Conservation (phyloP, 2,888 invertebrate genomes). For the Acanthopleura granulata region DNA sequence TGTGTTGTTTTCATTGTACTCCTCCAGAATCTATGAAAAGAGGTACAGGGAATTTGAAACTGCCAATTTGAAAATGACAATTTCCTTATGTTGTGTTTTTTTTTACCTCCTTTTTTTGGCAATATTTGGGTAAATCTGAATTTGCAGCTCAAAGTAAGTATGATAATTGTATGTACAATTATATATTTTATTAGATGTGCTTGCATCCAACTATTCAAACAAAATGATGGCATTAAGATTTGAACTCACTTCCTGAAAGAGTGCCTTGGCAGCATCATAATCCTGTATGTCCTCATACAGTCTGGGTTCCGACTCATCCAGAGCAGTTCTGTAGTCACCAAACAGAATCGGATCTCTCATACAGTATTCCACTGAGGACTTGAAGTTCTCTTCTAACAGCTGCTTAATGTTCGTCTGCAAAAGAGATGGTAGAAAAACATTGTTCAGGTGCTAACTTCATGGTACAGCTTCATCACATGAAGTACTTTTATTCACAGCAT, state of each 20-base stretch:
- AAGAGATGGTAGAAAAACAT: not conserved
- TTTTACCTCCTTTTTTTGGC: no score
- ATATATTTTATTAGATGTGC: not conserved
- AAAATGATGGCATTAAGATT: no score
- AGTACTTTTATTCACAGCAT: no score
- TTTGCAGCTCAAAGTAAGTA: no score
- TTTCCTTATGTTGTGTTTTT: no score
- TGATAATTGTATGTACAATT: no score
- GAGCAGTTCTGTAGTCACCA: constrained; percentile 89
- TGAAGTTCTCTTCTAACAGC: constrained; percentile 71
- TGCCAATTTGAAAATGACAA: no score
- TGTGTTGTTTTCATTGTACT: constrained; percentile 82
- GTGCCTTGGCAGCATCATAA: constrained; percentile 87
- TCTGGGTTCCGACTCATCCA: constrained; percentile 83
- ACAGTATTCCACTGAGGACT: constrained; percentile 76
- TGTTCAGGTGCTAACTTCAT: no score
- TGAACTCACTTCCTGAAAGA: constrained; percentile 84
- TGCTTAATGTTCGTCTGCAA: constrained; percentile 52
- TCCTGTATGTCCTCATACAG: constrained; percentile 91
- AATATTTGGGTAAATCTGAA: no score
- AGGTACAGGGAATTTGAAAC: not conserved
- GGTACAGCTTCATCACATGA: no score
- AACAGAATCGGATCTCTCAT: constrained; percentile 87
- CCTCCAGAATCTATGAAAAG: constrained; percentile 79
- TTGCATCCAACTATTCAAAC: not conserved